phyloP scores from a whole-genome alignment of 2,797 vertebrate species.

The Coccyzus lansbergi region DNA sequence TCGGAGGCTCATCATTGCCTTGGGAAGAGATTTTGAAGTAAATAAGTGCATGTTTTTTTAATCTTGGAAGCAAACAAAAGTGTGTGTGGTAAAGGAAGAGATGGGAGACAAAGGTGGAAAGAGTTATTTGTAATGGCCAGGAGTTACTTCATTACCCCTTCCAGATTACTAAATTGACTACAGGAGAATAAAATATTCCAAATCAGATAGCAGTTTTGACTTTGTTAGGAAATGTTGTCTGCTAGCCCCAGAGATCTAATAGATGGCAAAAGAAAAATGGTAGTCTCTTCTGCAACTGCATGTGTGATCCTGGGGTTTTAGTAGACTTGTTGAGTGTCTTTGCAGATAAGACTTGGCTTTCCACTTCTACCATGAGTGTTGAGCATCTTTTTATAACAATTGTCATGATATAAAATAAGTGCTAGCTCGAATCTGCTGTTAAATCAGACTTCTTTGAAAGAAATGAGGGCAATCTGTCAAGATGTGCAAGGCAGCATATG shows the following conservation, averaged over 20 bases:
- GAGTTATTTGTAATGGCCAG: neutral
- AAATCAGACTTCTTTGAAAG: neutral
- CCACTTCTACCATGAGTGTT: neutral
- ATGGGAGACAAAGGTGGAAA: neutral
- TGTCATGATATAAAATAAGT: neutral
- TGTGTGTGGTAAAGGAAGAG: neutral
- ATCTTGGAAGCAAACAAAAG: neutral
- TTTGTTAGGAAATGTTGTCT: neutral
- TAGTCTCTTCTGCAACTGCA: neutral
- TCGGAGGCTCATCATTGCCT: neutral
- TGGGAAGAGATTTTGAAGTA: neutral
- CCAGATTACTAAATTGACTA: neutral
- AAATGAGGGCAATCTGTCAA: neutral
- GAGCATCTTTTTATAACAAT: neutral
- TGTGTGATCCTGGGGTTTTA: neutral
- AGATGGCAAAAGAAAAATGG: neutral
- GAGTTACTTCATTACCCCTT: neutral
- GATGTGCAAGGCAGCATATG: neutral
- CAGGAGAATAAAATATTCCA: neutral
- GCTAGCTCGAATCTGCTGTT: neutral
- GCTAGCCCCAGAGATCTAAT: neutral
- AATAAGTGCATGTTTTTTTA: neutral
- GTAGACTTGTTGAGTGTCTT: neutral
- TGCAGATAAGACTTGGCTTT: neutral
- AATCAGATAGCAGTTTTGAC: neutral